Percentiles rank a stretch among this genome's conserved stretches.
Conservation (phyloP, 2,888 invertebrate genomes). For the Lepidonotus clava region DNA sequence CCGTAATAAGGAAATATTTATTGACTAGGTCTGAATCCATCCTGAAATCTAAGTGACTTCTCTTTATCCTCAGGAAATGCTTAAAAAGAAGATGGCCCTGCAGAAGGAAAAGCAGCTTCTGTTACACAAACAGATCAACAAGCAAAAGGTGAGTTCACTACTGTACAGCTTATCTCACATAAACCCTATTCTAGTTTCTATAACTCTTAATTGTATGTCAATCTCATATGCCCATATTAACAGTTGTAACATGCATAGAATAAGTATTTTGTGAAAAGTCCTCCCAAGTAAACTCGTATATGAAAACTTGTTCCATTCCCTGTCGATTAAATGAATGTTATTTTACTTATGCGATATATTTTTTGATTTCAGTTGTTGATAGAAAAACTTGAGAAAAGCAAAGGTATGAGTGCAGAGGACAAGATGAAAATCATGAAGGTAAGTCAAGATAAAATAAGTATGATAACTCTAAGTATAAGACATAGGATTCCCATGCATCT, state of each 20-base stretch:
- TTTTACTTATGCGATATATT: not conserved
- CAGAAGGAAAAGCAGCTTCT: constrained; percentile 92
- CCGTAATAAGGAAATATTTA: too few species aligned
- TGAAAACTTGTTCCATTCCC: too few species aligned
- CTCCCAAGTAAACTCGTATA: too few species aligned
- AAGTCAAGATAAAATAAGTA: constrained; percentile 25
- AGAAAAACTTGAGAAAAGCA: constrained; percentile 89
- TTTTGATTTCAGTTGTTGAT: constrained; percentile 84
- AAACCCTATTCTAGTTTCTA: not conserved
- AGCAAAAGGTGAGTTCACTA: constrained; percentile 84
- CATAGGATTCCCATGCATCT: too few species aligned
- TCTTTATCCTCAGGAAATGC: constrained; percentile 80
- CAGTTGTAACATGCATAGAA: too few species aligned
- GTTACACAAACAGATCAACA: constrained; percentile 92
- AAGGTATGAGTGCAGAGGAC: constrained; percentile 83
- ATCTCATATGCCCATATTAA: too few species aligned
- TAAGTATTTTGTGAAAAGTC: too few species aligned
- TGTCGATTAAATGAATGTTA: too few species aligned
- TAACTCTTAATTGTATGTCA: too few species aligned
- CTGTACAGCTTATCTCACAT: not conserved
- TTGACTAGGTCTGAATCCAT: too few species aligned
- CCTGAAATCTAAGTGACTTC: not conserved
- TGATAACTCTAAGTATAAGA: too few species aligned
- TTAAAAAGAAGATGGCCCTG: constrained; percentile 89
- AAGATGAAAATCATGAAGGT: constrained; percentile 86